Evolutionary conservation across 2,888 invertebrate genomes (phyloP).

Genomic region (Muschampia plurimacula): DNA sequence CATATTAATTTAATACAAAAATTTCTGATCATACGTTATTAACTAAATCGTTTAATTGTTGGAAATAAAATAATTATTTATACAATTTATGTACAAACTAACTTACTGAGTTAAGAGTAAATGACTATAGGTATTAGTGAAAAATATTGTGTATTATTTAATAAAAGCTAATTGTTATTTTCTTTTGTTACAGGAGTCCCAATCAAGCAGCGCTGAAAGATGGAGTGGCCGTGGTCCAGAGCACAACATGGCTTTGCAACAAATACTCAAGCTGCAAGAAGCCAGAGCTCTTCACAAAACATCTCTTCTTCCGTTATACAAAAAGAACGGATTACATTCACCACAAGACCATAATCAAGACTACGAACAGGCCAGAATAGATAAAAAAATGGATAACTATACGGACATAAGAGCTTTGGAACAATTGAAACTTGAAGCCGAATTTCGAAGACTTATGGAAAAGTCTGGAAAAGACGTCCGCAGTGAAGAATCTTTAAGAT

Average conservation of each 20-base stretch:
- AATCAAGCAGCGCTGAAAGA: slow-evolving; percentile 93
- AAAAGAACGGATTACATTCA: slow-evolving; percentile 79
- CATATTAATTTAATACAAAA: not conserved
- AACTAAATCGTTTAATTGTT: not conserved
- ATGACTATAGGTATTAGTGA: not conserved
- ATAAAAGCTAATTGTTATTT: slow-evolving; percentile 39
- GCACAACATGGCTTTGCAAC: slow-evolving; percentile 96
- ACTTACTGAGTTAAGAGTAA: not conserved
- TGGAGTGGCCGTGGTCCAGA: slow-evolving; percentile 96
- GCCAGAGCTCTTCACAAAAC: slow-evolving; percentile 90
- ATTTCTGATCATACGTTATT: not conserved
- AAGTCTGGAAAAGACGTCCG: slow-evolving; percentile 80
- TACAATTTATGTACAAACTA: no score
- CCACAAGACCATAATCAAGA: slow-evolving; percentile 82
- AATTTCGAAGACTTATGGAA: slow-evolving; percentile 85
- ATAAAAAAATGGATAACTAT: slow-evolving; percentile 60
- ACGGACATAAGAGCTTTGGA: slow-evolving; percentile 75
- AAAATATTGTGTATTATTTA: not conserved
- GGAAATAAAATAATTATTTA: not conserved
- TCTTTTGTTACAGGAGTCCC: slow-evolving; percentile 90
- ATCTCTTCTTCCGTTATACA: slow-evolving; percentile 80
- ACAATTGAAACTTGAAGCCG: slow-evolving; percentile 85
- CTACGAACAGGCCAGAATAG: slow-evolving; percentile 57
- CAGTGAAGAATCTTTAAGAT: slow-evolving; percentile 74
- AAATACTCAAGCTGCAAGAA: slow-evolving; percentile 96